Percentiles rank a stretch among this genome's conserved stretches.
These are phyloP conservation scores for Adelosebastes latens DNA, from an alignment of 2,797 vertebrate species.

Conservation along the genomic window DNA sequence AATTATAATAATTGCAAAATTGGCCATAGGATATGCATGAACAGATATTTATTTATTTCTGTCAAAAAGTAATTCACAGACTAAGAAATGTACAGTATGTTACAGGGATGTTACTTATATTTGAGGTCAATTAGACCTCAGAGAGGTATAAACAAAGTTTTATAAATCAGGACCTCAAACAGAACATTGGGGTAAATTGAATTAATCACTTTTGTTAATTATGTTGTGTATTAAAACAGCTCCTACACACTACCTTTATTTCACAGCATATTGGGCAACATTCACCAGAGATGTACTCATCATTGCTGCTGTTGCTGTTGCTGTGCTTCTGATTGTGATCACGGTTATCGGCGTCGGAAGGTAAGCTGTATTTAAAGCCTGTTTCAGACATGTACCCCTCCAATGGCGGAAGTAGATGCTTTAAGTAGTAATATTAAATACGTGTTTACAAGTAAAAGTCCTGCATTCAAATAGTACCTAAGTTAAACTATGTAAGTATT, in stretches of 20 bases:
- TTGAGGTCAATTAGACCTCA: background rate
- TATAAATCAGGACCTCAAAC: background rate
- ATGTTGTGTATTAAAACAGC: background rate
- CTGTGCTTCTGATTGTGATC: conserved; percentile 15
- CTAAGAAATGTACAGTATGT: background rate
- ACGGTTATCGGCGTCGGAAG: background rate
- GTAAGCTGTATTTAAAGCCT: background rate
- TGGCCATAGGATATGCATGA: background rate
- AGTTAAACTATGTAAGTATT: background rate
- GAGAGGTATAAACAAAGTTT: background rate
- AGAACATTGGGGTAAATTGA: background rate
- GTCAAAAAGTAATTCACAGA: background rate
- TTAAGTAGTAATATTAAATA: background rate
- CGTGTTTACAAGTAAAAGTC: background rate
- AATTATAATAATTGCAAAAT: background rate
- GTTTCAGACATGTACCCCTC: background rate
- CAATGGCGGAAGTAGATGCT: background rate
- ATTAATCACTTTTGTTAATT: background rate
- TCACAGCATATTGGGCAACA: conserved; percentile 2
- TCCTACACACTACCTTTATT: background rate
- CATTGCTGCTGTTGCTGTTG: background rate
- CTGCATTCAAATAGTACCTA: background rate
- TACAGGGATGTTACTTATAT: background rate
- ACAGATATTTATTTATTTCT: background rate
- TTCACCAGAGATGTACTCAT: background rate